phyloP scores from a whole-genome alignment of 1,140 invertebrate genomes.

The Panagrolaimus sp. region DNA sequence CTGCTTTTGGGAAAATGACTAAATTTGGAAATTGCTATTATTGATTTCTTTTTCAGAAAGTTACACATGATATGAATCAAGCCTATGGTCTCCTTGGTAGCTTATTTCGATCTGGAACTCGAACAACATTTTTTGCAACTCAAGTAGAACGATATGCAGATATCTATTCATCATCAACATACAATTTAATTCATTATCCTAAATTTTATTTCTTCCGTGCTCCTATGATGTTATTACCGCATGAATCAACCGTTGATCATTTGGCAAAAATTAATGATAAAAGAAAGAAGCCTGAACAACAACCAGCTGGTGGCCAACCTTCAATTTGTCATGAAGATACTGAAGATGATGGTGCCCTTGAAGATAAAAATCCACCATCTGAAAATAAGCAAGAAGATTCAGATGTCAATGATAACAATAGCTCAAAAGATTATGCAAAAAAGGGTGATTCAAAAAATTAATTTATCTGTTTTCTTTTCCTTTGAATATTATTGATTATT shows the following conservation, averaged over 20 bases:
- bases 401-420: not conserved
- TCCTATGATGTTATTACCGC: conserved; percentile 72
- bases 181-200: conserved; percentile 96
- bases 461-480: too few relatives aligned
- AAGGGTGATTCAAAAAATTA: not conserved
- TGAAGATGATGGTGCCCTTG: not conserved
- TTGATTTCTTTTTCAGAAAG: conserved; percentile 62
- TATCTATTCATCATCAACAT: conserved; percentile 86
- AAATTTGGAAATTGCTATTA: too few relatives aligned
- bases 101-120: conserved; percentile 79
- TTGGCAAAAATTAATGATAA: not conserved
- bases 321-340: not conserved
- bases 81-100: conserved; percentile 94
- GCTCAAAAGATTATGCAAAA: not conserved
- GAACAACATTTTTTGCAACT: conserved; percentile 96
- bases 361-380: not conserved
- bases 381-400: not conserved
- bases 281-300: not conserved
- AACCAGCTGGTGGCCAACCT: not conserved
- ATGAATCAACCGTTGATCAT: conserved; percentile 71
- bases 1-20: too few relatives aligned
- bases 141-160: conserved; percentile 94
- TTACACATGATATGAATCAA: conserved; percentile 96
- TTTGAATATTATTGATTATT: too few relatives aligned
- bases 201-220: conserved; percentile 75